Conservation (phyloP, 2,888 invertebrate species). For the Villa cingulata region DNA sequence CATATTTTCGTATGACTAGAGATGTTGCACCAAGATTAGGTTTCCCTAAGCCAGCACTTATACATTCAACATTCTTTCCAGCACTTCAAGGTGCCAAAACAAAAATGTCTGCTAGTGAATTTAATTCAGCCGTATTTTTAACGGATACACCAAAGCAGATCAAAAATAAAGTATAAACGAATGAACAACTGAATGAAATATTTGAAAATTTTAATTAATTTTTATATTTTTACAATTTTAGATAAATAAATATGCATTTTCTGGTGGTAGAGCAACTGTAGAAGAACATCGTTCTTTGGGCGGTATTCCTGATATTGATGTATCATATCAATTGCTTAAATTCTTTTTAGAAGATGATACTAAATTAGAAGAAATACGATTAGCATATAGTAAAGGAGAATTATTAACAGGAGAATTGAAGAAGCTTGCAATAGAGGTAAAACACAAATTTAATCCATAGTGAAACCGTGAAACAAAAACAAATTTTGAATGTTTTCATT, state of each 20-base stretch:
- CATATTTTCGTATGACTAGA: constrained; percentile 96
- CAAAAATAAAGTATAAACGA: constrained; percentile 82
- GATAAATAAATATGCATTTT: constrained; percentile 95
- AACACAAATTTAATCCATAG: neutral
- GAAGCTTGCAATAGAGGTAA: constrained; percentile 64
- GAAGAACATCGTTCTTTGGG: constrained; percentile 85
- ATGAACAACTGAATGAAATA: too few species aligned
- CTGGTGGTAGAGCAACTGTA: constrained; percentile 84
- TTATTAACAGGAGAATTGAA: constrained; percentile 92
- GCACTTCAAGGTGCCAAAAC: constrained; percentile 92
- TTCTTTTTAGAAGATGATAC: constrained; percentile 94
- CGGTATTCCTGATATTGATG: constrained; percentile 93
- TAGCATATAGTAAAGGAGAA: constrained; percentile 46
- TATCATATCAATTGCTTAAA: constrained; percentile 83
- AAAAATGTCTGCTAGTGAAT: constrained; percentile 97
- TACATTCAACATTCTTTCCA: constrained; percentile 83
- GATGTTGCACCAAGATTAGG: constrained; percentile 93
- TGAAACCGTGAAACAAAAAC: neutral
- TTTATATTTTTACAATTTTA: constrained; percentile 30
- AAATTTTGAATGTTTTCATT: neutral
- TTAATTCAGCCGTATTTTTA: constrained; percentile 86
- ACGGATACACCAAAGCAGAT: constrained; percentile 91
- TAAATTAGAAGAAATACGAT: constrained; percentile 55
- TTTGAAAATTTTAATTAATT: neutral
- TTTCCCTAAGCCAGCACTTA: constrained; percentile 70